phyloP scores from a whole-genome alignment of 2,888 invertebrate species.

The Drosophila rubida region DNA sequence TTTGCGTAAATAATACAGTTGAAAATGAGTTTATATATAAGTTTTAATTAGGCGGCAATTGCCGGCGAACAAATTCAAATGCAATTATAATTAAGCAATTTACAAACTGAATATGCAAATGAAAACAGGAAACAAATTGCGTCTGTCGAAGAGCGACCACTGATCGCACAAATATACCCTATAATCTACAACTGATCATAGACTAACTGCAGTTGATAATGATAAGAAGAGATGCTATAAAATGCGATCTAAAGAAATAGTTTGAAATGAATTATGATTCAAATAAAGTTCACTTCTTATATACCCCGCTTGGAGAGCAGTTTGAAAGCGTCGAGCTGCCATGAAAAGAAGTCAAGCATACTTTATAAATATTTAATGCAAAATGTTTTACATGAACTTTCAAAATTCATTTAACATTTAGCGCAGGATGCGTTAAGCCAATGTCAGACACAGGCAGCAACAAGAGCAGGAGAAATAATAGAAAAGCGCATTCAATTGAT shows the following conservation, averaged over 20 bases:
- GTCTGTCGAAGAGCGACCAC: not conserved
- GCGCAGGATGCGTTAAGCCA: not conserved
- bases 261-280: no score
- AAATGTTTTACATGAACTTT: conserved; percentile 15
- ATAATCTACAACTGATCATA: not conserved
- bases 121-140: not conserved
- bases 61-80: conserved; percentile 27
- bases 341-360: not conserved
- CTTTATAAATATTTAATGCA: conserved; percentile 29
- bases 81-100: conserved; percentile 49
- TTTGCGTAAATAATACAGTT: conserved; percentile 29
- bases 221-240: no score
- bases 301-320: not conserved
- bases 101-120: conserved; percentile 23
- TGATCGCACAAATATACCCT: not conserved
- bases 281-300: no score
- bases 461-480: conserved; percentile 1
- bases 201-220: no score
- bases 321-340: not conserved
- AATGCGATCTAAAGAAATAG: no score
- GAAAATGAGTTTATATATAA: conserved; percentile 26
- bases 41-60: conserved; percentile 43
- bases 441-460: conserved; percentile 12
- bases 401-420: conserved; percentile 22
- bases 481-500: conserved; percentile 37